Conservation (phyloP, 64 coral and sea anemone species). For the Montipora capricornis region DNA sequence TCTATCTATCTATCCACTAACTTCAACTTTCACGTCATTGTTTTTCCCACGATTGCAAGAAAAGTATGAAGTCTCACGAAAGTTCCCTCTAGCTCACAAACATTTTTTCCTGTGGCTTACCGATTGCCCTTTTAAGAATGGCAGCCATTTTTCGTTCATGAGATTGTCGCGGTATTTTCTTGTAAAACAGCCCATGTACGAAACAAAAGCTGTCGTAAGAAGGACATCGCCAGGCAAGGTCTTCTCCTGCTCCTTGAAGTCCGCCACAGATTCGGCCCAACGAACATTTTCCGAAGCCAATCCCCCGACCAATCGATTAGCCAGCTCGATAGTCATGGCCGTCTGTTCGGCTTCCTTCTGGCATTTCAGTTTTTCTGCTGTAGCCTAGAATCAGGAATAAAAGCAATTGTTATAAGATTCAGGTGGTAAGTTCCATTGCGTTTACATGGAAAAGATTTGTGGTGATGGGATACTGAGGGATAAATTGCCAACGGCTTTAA, state of each 20-base stretch:
- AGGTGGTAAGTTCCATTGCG: too few species aligned
- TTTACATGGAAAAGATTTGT: background rate
- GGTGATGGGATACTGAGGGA: background rate
- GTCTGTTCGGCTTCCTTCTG: conserved; percentile 97
- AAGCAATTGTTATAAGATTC: background rate
- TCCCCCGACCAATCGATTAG: conserved; percentile 95
- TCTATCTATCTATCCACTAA: too few species aligned
- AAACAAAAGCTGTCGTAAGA: conserved; percentile 93
- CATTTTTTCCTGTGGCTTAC: conserved; percentile 19
- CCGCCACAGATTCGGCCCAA: conserved; percentile 96
- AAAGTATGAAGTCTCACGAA: background rate
- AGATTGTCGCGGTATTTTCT: conserved; percentile 93
- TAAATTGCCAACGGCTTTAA: too few species aligned
- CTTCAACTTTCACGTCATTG: too few species aligned
- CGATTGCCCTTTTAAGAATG: conserved; percentile 89
- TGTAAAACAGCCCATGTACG: conserved; percentile 96
- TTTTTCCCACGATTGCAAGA: too few species aligned
- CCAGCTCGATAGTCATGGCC: conserved; percentile 92
- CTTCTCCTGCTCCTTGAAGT: conserved; percentile 95
- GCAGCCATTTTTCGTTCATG: conserved; percentile 87
- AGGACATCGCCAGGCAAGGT: conserved; percentile 96
- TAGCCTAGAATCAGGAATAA: conserved; percentile 49
- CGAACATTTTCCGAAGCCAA: conserved; percentile 99
- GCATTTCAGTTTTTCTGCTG: conserved; percentile 94
- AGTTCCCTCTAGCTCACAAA: background rate